Evolutionary conservation across 2,888 invertebrate genomes (phyloP).

Genomic region (Meteorus colon): DNA sequence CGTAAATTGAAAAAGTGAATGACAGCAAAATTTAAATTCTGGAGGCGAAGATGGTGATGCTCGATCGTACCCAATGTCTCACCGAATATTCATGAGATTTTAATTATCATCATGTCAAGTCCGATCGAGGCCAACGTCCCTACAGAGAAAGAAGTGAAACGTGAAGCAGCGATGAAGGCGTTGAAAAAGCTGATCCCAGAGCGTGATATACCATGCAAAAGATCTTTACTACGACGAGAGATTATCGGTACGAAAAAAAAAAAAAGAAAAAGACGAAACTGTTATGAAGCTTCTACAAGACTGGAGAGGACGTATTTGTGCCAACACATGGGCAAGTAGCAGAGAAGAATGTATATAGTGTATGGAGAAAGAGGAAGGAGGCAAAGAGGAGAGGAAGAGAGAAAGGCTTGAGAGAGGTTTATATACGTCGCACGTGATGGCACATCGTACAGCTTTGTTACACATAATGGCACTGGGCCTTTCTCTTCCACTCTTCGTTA

Average conservation of each 20-base stretch:
- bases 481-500: slow-evolving; percentile 37
- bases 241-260: slow-evolving; percentile 42
- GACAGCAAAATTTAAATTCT: background rate
- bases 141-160: background rate
- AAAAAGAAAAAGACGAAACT: slow-evolving; percentile 30
- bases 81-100: slow-evolving; percentile 42
- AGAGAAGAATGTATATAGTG: background rate
- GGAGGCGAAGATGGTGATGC: background rate
- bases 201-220: slow-evolving; percentile 39
- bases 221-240: slow-evolving; percentile 26
- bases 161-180: slow-evolving; percentile 18
- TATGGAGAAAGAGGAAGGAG: slow-evolving; percentile 4
- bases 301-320: slow-evolving; percentile 22
- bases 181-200: slow-evolving; percentile 44
- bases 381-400: background rate
- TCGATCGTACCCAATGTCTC: background rate
- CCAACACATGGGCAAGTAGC: slow-evolving; percentile 25
- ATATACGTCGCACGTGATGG: slow-evolving; percentile 36
- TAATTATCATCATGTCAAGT: slow-evolving; percentile 37
- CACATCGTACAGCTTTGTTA: slow-evolving; percentile 40
- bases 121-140: slow-evolving; percentile 7
- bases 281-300: slow-evolving; percentile 30
- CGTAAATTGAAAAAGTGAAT: background rate
- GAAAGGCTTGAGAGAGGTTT: slow-evolving; percentile 19
- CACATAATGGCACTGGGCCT: slow-evolving; percentile 42